Base-by-base conservation (phyloP, 2,113 vertebrate species). In the Amphiprion percula region DNA sequence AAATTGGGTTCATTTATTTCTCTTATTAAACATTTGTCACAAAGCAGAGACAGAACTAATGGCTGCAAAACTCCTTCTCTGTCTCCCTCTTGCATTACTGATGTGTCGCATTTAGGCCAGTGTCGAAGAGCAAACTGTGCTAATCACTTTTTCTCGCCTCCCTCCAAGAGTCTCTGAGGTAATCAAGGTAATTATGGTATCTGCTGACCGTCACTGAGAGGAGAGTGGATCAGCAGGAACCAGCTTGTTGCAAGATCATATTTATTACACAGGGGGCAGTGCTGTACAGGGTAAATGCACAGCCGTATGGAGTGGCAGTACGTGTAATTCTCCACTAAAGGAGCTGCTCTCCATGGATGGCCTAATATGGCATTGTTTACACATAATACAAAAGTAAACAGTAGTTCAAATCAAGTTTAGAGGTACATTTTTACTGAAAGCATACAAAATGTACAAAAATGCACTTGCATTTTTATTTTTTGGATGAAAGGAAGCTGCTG, bases 191-290 rank as follows among this genome's bases (percentile, higher is more conserved):
- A 86, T 87, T 84, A 84, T 64, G 58, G 61, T 46, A 77, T 87
- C 67, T 74, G 74, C 85, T 84, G 87, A 85, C 84, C 81, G 65
- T 59, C 44, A 49, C 0, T 60, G 61, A 56, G 26, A 53, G 21
- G 17, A 77, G 60, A 80, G 21, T 0, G 6, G 41, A 56, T 80
- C 60, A 75, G 74, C 67, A 74, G 44, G 56, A 63, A 30, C 11
- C 30, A 5, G 26, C 52, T n/a, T 15, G 44, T 10, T 87, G 86
- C 74, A 88, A 10, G 85, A 63, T 28, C 26, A 3, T 1, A 19
- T 11, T 63, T 19, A 4, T 0, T 44, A 52, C 82, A 88, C 71
- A 88, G 87, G 87, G 83, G 90, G 90, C 88, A 87, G 90, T 49
- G 70, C 68, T 82, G 82, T 16, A 83, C 79, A 80, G 62, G 67